phyloP scores from a whole-genome alignment of 2,888 invertebrate species.

The Empis stercorea region DNA sequence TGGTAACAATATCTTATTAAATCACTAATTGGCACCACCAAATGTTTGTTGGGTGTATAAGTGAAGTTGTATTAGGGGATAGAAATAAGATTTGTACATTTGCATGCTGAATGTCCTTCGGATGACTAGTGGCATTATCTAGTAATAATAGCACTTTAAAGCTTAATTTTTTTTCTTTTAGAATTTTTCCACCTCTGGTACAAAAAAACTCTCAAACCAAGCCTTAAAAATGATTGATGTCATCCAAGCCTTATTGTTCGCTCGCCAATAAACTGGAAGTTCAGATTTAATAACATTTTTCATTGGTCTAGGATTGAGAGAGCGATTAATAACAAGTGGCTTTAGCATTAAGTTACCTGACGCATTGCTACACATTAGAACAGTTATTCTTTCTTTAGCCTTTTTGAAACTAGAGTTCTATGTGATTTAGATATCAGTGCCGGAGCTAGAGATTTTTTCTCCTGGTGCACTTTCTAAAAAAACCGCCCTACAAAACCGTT shows the following conservation, averaged over 20 bases:
- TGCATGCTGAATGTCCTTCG: conserved; percentile 5
- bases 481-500: too few relatives aligned
- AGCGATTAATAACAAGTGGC: too few relatives aligned
- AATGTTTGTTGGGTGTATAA: too few relatives aligned
- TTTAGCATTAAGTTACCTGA: conserved; percentile 3
- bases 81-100: conserved; percentile 4
- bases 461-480: too few relatives aligned
- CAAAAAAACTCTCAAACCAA: conserved; percentile 6
- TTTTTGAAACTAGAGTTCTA: conserved; percentile 17
- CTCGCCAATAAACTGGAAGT: conserved; percentile 19
- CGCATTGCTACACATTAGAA: conserved; percentile 21
- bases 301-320: too few relatives aligned
- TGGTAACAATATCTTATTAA: too few relatives aligned
- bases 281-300: too few relatives aligned
- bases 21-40: too few relatives aligned
- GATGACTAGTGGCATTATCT: not conserved
- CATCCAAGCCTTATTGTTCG: conserved; percentile 21
- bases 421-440: conserved; percentile 20
- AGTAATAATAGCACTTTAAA: not conserved
- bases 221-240: conserved; percentile 14
- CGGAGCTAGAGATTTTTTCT: too few relatives aligned
- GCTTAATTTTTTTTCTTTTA: not conserved
- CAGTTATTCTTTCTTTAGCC: conserved; percentile 20
- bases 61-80: not conserved
- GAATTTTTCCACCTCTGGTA: conserved; percentile 2